Evolutionary conservation across 2,888 invertebrate species (phyloP).

Genomic region (Vesta saturnalis): DNA sequence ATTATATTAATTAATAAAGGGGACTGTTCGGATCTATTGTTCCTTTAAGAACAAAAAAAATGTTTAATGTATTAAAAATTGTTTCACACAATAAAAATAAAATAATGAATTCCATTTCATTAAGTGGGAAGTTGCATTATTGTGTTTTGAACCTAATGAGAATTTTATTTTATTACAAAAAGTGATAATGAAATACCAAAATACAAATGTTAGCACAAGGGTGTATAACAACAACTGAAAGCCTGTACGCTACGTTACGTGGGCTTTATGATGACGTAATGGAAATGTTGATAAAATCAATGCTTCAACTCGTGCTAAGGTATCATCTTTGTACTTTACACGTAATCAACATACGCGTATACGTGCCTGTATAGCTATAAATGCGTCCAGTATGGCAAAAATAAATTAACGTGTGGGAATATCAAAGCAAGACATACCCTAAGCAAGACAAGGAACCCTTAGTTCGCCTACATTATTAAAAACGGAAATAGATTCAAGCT

Average conservation of each 20-base stretch:
- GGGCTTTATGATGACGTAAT: conserved; percentile 25
- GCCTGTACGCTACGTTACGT: conserved; percentile 17
- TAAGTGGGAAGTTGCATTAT: no score
- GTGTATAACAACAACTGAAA: background rate
- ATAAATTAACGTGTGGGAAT: background rate
- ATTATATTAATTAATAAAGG: no score
- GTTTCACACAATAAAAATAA: no score
- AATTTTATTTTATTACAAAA: no score
- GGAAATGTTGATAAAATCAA: conserved; percentile 30
- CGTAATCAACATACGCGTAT: background rate
- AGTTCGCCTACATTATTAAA: conserved; percentile 1
- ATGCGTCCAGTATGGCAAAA: background rate
- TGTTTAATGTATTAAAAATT: no score
- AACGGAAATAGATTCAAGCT: background rate
- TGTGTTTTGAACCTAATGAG: no score
- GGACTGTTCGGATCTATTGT: no score
- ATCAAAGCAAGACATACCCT: background rate
- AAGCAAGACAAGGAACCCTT: background rate
- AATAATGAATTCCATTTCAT: no score
- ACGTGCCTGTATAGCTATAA: no score
- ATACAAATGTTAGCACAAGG: background rate
- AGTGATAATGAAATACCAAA: background rate
- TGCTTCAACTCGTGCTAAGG: background rate
- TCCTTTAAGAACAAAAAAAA: no score
- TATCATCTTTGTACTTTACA: background rate